Conservation (phyloP, 2,797 vertebrate species). For the Rhinichthys osculus region DNA sequence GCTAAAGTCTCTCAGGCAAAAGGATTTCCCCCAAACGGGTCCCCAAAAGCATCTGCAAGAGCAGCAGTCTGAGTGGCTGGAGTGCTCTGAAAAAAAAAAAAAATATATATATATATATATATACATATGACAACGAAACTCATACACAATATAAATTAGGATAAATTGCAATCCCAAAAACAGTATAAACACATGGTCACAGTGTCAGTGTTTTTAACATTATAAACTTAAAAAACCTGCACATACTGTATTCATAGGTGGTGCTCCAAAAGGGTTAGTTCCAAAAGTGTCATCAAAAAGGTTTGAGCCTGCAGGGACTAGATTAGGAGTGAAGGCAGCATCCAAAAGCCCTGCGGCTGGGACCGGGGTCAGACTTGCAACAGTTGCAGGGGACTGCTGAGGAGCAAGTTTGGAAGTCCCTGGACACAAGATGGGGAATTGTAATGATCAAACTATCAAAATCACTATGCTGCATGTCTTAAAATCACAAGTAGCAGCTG, state of each 20-base stretch:
- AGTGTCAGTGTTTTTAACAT: not conserved
- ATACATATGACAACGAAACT: not conserved
- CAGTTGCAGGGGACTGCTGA: constrained; percentile 61
- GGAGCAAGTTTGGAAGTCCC: constrained; percentile 75
- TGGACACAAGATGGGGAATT: constrained; percentile 58
- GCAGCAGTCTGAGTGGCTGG: constrained; percentile 66
- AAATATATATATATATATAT: too few species aligned
- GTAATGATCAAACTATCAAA: not conserved
- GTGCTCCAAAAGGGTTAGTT: constrained; percentile 73
- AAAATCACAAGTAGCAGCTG: not conserved
- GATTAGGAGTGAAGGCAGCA: constrained; percentile 67
- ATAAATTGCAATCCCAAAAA: not conserved
- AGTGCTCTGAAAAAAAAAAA: constrained; percentile 53
- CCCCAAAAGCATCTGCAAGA: constrained; percentile 76
- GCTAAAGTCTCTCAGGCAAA: constrained; percentile 48
- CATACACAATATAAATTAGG: not conserved
- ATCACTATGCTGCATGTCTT: not conserved
- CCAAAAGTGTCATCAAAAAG: constrained; percentile 85
- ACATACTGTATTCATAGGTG: constrained; percentile 76
- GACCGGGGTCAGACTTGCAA: constrained; percentile 40
- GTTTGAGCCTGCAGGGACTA: constrained; percentile 61
- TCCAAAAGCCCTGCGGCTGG: constrained; percentile 62
- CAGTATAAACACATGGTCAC: not conserved
- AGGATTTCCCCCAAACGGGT: constrained; percentile 72
- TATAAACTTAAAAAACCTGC: not conserved